Conservation (phyloP, 2,113 vertebrate genomes). For the Abramis brama region DNA sequence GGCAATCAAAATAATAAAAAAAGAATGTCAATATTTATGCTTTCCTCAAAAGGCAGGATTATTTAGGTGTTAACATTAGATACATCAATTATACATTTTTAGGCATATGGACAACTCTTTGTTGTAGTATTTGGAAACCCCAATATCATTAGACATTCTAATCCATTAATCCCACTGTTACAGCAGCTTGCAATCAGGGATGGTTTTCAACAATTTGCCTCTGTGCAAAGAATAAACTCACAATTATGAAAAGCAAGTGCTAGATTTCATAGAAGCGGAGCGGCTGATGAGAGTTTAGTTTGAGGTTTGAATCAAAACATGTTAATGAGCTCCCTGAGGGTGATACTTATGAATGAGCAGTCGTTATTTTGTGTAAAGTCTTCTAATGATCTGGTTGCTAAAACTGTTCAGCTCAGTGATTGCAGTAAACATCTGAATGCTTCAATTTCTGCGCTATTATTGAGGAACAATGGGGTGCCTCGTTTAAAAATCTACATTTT, state of each 20-base stretch:
- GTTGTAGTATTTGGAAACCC: neutral
- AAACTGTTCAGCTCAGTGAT: conserved; percentile 24
- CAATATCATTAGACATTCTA: neutral
- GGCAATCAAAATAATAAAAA: neutral
- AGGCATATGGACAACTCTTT: too few species aligned
- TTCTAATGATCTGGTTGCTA: conserved; percentile 10
- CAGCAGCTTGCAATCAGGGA: neutral
- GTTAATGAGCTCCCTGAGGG: conserved; percentile 51
- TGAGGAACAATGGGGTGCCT: neutral
- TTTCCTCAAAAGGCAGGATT: neutral
- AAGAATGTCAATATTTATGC: neutral
- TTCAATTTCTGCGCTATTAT: neutral
- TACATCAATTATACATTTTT: neutral
- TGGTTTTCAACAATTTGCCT: conserved; percentile 5
- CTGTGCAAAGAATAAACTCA: conserved; percentile 35
- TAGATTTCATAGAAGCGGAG: conserved; percentile 47
- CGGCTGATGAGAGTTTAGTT: conserved; percentile 41
- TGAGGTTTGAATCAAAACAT: conserved; percentile 39
- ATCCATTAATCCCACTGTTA: conserved; percentile 26
- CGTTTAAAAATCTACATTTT: neutral
- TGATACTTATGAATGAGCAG: conserved; percentile 50
- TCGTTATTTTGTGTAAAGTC: conserved; percentile 30
- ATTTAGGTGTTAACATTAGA: neutral
- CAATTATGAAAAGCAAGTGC: conserved; percentile 44
- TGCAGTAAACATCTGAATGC: conserved; percentile 4